Evolutionary conservation across 2,797 vertebrate species (phyloP).

Genomic region (Spondyliosoma cantharus): DNA sequence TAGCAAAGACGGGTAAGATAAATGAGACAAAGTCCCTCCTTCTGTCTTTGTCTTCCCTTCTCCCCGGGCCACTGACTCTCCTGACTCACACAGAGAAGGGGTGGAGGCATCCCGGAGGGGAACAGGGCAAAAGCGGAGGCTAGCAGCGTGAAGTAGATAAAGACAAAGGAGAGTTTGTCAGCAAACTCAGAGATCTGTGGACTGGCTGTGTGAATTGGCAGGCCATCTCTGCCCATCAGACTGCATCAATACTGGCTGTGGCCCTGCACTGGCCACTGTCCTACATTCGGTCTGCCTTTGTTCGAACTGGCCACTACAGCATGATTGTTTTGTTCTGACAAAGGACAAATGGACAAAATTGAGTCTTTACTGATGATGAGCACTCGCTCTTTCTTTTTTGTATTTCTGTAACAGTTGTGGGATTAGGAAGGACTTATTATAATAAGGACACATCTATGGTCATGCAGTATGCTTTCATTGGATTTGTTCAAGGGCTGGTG

Average conservation of each 20-base stretch:
- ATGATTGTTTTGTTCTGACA: constrained; percentile 39
- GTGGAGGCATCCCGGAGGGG: constrained; percentile 21
- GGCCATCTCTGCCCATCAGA: constrained; percentile 56
- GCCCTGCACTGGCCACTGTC: constrained; percentile 48
- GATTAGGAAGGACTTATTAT: neutral
- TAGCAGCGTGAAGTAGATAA: constrained; percentile 32
- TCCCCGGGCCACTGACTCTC: constrained; percentile 39
- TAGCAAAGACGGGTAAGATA: constrained; percentile 21
- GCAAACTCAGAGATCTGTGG: constrained; percentile 32
- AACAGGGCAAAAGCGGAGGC: constrained; percentile 16
- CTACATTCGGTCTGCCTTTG: constrained; percentile 42
- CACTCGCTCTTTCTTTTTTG: neutral
- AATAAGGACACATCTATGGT: neutral
- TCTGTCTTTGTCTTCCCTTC: constrained; percentile 34
- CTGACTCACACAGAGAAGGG: constrained; percentile 39
- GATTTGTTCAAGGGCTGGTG: neutral
- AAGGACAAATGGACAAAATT: constrained; percentile 32
- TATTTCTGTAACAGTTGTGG: neutral
- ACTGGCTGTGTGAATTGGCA: constrained; percentile 62
- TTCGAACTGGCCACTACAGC: constrained; percentile 48
- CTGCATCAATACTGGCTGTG: constrained; percentile 63
- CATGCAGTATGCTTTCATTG: neutral
- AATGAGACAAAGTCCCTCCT: constrained; percentile 40
- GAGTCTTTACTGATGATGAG: constrained; percentile 18
- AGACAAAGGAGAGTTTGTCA: constrained; percentile 58